Conservation (phyloP, 1,140 invertebrate species). For the Subanguina moxae region DNA sequence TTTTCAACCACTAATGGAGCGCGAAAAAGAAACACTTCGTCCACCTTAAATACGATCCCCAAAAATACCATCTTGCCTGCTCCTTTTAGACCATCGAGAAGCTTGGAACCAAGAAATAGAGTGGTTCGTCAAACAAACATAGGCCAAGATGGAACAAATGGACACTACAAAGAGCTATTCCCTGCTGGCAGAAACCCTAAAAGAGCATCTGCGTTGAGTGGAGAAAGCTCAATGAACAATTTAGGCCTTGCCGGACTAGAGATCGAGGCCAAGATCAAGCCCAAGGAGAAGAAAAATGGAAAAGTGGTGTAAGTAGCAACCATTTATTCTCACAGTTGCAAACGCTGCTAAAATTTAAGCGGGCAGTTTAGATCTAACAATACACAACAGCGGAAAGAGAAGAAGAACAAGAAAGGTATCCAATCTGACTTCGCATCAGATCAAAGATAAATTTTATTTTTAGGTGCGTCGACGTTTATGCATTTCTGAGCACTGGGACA, state of each 20-base stretch:
- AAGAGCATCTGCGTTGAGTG: background rate
- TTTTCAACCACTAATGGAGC: constrained; percentile 7
- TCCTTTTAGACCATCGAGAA: constrained; percentile 7
- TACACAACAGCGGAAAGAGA: no score
- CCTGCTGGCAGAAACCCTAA: background rate
- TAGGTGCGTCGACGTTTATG: no score
- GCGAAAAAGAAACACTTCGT: constrained; percentile 2
- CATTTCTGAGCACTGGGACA: no score
- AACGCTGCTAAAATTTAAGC: no score
- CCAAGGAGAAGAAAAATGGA: no score
- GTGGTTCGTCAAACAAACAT: background rate
- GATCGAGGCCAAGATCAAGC: background rate
- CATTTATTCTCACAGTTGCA: no score
- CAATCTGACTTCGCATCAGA: no score
- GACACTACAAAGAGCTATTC: background rate
- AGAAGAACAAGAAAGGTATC: no score
- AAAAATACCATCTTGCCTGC: constrained; percentile 9
- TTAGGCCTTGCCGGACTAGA: background rate
- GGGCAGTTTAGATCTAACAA: no score
- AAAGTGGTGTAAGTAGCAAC: no score
- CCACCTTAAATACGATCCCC: constrained; percentile 1
- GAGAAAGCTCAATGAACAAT: background rate
- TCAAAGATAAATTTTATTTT: no score
- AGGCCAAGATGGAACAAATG: background rate
- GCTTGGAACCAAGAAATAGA: background rate